Base-by-base conservation (phyloP, 2,113 vertebrate genomes). In the Strix aluco region DNA sequence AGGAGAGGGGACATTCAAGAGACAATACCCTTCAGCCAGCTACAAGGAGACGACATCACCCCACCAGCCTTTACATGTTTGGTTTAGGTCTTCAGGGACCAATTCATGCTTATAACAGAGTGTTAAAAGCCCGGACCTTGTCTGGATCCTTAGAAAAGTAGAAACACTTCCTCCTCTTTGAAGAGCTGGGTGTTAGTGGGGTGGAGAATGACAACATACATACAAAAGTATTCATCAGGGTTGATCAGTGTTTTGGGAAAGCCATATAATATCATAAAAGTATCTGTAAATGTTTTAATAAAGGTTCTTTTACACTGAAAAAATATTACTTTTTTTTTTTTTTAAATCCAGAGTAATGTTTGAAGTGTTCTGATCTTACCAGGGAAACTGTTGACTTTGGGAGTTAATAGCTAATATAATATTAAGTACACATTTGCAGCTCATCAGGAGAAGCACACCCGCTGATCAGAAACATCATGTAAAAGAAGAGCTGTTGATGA, bases 321-420 rank as follows among this genome's bases (percentile, higher is more conserved):
- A 92, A 86, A 88, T 27, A 71, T 8, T 21, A 19, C 16, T n/a
- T 29, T 40, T 59, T 52, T 59, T 65, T 69, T 66, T 90, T 70
- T 42, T 16, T 3, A 13, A 78, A 69, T 52, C 34, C 12, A 36
- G 61, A 80, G 38, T 75, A 95, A 78, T 81, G 52, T 92, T 94
- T 95, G 70, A 89, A 95, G 62, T 92, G 73, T 69, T 97, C 87
- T 95, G 88, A 95, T 92, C 95, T 94, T 96, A 65, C 87, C 86
- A 92, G 94, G 95, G 88, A 82, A 92, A 92, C 73, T 95, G 93
- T 97, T 97, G 95, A 97, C 90, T 96, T 96, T 96, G 91, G 91
- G 87, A 95, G 91, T 85, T 94, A 96, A 85, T 77, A 87, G 92
- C 82, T 74, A 92, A 96, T 91, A 71, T 81, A 92, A 89, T 95